Base-by-base conservation (phyloP, 2,888 invertebrate species). In the Notodonta dromedarius region DNA sequence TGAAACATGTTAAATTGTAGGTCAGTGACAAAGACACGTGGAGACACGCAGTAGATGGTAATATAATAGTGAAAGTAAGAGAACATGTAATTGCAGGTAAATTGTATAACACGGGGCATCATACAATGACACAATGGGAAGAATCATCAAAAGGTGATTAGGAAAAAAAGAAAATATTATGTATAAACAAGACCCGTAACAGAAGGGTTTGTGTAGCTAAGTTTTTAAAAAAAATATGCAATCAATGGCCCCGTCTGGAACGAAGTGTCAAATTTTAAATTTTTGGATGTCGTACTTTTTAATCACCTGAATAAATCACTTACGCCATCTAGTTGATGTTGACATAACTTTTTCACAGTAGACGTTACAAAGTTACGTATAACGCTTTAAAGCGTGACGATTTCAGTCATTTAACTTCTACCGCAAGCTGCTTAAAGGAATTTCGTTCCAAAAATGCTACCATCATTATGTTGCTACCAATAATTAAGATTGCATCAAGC, bases 71-170 rank as follows among this genome's bases (percentile, higher is more conserved):
- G 87, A 89, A 89, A 89, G 88, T 80, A 80, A 83, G 7, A 77
- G 71, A 79, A 72, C 78, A 77, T 84, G 77, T 81, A 85, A 87
- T 85, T 80, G 79, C 76, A 82, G 71, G 61, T 67, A 83, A 87
- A 84, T 84, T 84, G 82, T 83, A 82, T 80, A 82, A 83, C 79
- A 74, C 69, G 70, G 67, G 72, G 67, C 70, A 79, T 71, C 69
- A 67, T 71, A 67, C 74, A 79, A 76, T 81, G 79, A 76, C 78
- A 88, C 84, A 85, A 87, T 83, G 80, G 77, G 71, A 73, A 70
- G 76, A 76, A 78, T 79, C 84, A 90, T 89, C 87, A 90, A 90
- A 89, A 89, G 72, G 69, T 83, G 84, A 88, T 89, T 89, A 87
- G 77, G 77, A 71, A 79, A 84, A 86, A 82, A 82, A 74, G 71